phyloP scores from a whole-genome alignment of 2,888 invertebrate genomes.

The Seira sanloemensis region DNA sequence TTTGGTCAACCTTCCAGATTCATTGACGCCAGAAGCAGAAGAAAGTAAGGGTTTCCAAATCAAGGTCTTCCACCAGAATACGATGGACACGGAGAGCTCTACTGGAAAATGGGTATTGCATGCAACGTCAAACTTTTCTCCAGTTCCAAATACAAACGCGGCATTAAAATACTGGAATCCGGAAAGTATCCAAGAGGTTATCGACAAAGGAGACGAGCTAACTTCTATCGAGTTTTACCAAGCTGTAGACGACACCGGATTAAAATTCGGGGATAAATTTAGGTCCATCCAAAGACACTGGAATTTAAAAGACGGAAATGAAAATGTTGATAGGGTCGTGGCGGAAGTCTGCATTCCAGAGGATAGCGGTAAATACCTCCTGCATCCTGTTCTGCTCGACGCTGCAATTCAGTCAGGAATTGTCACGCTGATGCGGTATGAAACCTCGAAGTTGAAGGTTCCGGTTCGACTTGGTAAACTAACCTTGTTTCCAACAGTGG shows the following conservation, averaged over 20 bases:
- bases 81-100: slow-evolving; percentile 8
- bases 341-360: slow-evolving; percentile 16
- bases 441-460: background rate
- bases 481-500: slow-evolving; percentile 5
- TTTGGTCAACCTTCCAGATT: background rate
- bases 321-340: slow-evolving; percentile 17
- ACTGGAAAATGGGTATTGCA: slow-evolving; percentile 34
- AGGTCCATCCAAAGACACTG: slow-evolving; percentile 22
- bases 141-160: background rate
- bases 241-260: slow-evolving; percentile 40
- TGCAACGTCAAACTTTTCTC: slow-evolving; percentile 22
- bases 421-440: background rate
- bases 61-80: slow-evolving; percentile 25
- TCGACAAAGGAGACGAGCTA: background rate
- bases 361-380: background rate
- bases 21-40: background rate
- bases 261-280: slow-evolving; percentile 59
- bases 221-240: slow-evolving; percentile 38
- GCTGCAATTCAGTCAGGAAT: slow-evolving; percentile 29
- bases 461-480: background rate
- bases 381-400: slow-evolving; percentile 39
- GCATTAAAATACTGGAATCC: background rate
- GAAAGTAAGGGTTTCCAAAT: slow-evolving; percentile 2
- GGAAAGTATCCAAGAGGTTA: background rate
- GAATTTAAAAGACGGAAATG: slow-evolving; percentile 2